phyloP scores from a whole-genome alignment of 1,140 invertebrate species.

The Atta texana region DNA sequence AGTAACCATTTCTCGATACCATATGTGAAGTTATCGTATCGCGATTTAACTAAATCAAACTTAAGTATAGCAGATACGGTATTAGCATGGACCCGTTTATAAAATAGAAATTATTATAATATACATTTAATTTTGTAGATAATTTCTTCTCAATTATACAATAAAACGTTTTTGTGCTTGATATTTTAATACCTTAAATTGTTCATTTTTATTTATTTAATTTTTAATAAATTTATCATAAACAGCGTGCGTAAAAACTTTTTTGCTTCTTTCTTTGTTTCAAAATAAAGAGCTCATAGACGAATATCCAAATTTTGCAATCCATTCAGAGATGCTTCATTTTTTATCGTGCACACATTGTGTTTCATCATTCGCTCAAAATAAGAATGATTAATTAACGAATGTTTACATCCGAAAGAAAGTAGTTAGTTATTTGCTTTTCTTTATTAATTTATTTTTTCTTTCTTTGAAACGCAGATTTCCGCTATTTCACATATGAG shows the following conservation, averaged over 20 bases:
- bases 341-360: not conserved
- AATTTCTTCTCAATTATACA: not conserved
- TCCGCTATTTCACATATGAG: not conserved
- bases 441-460: not conserved
- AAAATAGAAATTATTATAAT: slow-evolving; percentile 22
- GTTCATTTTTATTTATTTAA: not conserved
- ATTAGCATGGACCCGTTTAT: not conserved
- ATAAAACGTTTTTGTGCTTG: not conserved
- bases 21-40: not conserved
- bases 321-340: not conserved
- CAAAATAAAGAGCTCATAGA: not conserved
- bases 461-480: slow-evolving; percentile 17
- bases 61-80: not conserved
- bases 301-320: not conserved
- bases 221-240: slow-evolving; percentile 14
- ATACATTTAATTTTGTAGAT: not conserved
- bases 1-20: not conserved
- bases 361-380: not conserved
- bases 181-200: not conserved
- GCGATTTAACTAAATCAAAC: not conserved
- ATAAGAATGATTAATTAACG: slow-evolving; percentile 60
- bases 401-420: slow-evolving; percentile 54
- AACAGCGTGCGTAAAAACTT: not conserved
- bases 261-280: not conserved
- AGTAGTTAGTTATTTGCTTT: not conserved